Base-by-base conservation (phyloP, 2,888 invertebrate genomes). In the Piscicola geometra region DNA sequence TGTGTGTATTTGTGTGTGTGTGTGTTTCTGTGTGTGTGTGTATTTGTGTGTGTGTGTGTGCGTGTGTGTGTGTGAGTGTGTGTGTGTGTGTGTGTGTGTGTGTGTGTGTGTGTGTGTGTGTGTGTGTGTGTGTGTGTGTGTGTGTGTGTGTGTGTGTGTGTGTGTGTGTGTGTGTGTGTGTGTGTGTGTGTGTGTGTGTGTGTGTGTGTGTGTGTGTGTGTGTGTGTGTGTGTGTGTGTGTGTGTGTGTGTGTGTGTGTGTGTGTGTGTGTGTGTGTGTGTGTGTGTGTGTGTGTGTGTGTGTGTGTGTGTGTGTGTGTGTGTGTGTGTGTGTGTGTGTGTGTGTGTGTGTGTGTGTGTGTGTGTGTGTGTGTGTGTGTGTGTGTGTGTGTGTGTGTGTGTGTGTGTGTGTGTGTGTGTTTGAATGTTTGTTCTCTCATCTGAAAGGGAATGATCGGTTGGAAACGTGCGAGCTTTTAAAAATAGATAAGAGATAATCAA, bases 181-280 rank as follows among this genome's bases (percentile, higher is more conserved):
- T 64, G 64, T 64, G 33, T 50, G 30, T 47, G 50, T 71, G 50
- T 47, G 30, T 35, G 36, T 71, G 50, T 47, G 36, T 64, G 21
- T 66, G 32, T 74, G 64, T 74, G 33, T 74, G 21, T 74, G 30
- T 52, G n/a, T 56, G 56, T 32, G 21, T 73, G 35, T 73, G 33
- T 60, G 35, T 73, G 47, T 60, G 66, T 64, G 52, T 74, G 64
- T 35, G 21, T 64, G 66, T 74, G 41, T 70, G 70, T 70, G 41
- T 70, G 70, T 70, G 41, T 70, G 35, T 70, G 41, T 70, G 70
- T 70, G 41, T 70, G 70, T 70, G 41, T 70, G 70, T 70, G 41
- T 70, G 70, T 33, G 35, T 33, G 41, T 36, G 41, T 70, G 41
- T 35, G 41, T 36, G 41, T 70, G 18, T 70, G 70, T 70, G 41